Evolutionary conservation across 2,113 vertebrate species (phyloP).

Genomic region (Turdus rufiventris): DNA sequence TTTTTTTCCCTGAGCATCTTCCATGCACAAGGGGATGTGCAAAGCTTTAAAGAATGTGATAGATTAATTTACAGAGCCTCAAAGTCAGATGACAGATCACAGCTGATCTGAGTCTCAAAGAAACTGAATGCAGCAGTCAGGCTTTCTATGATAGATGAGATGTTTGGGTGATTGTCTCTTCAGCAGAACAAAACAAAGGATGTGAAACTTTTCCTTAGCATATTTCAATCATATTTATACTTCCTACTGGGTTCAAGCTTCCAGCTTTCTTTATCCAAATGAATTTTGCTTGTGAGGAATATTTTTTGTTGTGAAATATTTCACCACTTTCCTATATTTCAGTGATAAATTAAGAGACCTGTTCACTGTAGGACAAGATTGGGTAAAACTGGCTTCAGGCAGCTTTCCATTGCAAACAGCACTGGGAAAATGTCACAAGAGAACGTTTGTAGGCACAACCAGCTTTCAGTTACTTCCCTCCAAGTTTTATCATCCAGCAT

Average conservation of each 20-base stretch:
- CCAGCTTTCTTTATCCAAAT: background rate
- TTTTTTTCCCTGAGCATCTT: background rate
- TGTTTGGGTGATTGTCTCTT: background rate
- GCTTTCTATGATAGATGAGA: background rate
- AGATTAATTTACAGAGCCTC: slow-evolving; percentile 46
- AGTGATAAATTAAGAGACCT: background rate
- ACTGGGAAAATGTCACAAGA: background rate
- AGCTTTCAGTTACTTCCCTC: background rate
- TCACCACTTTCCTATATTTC: background rate
- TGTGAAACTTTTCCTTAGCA: background rate
- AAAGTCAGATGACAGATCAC: slow-evolving; percentile 52
- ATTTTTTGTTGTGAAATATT: background rate
- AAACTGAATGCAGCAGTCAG: slow-evolving; percentile 13
- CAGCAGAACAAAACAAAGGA: background rate
- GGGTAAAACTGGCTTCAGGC: background rate
- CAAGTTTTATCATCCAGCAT: background rate
- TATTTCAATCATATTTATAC: background rate
- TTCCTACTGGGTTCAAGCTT: background rate
- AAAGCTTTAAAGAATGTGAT: slow-evolving; percentile 55
- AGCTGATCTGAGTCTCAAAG: slow-evolving; percentile 35
- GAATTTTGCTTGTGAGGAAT: background rate
- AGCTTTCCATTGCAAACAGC: background rate
- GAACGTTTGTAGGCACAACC: background rate
- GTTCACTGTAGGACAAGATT: background rate
- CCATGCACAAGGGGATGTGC: background rate